Evolutionary conservation across 92 coral and sea anemone genomes (phyloP).

Genomic region (Plumapathes pennacea): DNA sequence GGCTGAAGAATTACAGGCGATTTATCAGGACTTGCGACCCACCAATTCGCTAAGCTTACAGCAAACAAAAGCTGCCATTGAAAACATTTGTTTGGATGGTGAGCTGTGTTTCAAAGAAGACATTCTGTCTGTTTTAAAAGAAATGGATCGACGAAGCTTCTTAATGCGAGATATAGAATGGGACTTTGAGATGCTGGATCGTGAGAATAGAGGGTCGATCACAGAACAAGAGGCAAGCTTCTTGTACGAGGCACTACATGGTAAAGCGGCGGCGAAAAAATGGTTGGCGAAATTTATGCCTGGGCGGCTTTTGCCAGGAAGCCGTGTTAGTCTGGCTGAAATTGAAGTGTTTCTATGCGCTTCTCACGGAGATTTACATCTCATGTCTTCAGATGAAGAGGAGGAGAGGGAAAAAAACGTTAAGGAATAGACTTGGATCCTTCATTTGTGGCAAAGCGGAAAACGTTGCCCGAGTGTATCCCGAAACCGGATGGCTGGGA

Average conservation of each 20-base stretch:
- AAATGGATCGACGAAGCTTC: constrained; percentile 61
- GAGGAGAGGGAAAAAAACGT: too few species aligned
- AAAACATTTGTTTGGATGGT: constrained; percentile 48
- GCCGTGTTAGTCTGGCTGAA: constrained; percentile 40
- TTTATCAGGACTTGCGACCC: constrained; percentile 49
- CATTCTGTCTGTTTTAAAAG: constrained; percentile 37
- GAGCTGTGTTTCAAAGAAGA: constrained; percentile 49
- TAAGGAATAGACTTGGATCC: too few species aligned
- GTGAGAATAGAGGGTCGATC: constrained; percentile 40
- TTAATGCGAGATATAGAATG: constrained; percentile 53
- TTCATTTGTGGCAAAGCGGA: too few species aligned
- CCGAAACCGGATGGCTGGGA: too few species aligned
- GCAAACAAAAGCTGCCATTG: constrained; percentile 54
- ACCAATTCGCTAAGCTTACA: constrained; percentile 40
- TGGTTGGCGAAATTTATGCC: constrained; percentile 32
- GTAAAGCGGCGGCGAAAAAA: constrained; percentile 27
- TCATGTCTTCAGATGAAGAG: constrained; percentile 14
- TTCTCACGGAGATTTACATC: constrained; percentile 8
- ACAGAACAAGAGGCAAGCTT: constrained; percentile 52
- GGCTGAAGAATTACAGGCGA: constrained; percentile 35
- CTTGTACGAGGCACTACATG: constrained; percentile 41
- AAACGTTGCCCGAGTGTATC: too few species aligned
- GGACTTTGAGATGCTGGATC: constrained; percentile 59
- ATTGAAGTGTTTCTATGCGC: constrained; percentile 48
- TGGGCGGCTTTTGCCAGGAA: constrained; percentile 33